phyloP scores from a whole-genome alignment of 2,888 invertebrate genomes.

The Halictus quadricinctus region DNA sequence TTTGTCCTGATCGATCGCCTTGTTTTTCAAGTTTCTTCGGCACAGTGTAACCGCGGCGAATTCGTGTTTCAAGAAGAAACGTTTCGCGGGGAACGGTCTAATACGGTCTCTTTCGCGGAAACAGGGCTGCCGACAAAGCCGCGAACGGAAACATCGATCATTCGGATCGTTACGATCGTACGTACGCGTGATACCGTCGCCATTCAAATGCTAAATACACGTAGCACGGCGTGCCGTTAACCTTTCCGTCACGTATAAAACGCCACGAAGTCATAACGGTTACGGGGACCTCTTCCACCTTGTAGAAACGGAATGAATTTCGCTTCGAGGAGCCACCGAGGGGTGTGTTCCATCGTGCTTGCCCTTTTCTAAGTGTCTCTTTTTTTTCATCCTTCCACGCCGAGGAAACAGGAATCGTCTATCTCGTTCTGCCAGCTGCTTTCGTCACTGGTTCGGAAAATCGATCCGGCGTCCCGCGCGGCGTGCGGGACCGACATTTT shows the following conservation, averaged over 20 bases:
- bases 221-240: slow-evolving; percentile 56
- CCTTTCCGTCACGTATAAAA: slow-evolving; percentile 55
- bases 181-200: slow-evolving; percentile 34
- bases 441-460: slow-evolving; percentile 47
- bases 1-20: too few relatives aligned
- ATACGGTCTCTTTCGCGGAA: neutral
- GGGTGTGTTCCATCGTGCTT: slow-evolving; percentile 44
- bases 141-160: slow-evolving; percentile 35
- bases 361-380: slow-evolving; percentile 21
- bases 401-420: slow-evolving; percentile 54
- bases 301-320: slow-evolving; percentile 61
- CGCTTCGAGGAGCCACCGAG: slow-evolving; percentile 50
- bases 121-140: neutral
- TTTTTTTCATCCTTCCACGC: slow-evolving; percentile 13
- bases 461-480: slow-evolving; percentile 35
- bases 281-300: slow-evolving; percentile 59
- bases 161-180: slow-evolving; percentile 27
- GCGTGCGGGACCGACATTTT: slow-evolving; percentile 20
- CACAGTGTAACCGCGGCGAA: too few relatives aligned
- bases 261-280: slow-evolving; percentile 68
- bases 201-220: slow-evolving; percentile 56
- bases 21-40: too few relatives aligned
- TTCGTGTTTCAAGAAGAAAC: neutral
- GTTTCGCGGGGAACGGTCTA: neutral
- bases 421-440: slow-evolving; percentile 56